Percentiles rank a stretch among this genome's conserved stretches.
Conservation (phyloP, 2,113 vertebrate species). For the Passer montanus region DNA sequence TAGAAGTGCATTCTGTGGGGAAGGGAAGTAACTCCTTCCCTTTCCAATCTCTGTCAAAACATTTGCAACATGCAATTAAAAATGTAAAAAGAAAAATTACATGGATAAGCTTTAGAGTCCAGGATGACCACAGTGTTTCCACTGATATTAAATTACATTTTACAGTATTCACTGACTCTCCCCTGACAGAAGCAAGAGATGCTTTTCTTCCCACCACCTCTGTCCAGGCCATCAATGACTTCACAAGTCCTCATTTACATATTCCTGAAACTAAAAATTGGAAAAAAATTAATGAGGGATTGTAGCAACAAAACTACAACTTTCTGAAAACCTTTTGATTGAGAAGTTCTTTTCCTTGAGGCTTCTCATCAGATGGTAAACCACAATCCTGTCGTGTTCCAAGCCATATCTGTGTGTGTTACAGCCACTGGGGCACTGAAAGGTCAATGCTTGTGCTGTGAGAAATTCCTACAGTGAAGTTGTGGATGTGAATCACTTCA, state of each 20-base stretch:
- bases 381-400: background rate
- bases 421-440: background rate
- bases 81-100: background rate
- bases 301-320: background rate
- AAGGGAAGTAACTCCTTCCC: conserved; percentile 1
- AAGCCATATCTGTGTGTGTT: rapidly evolving
- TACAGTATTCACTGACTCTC: background rate
- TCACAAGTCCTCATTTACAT: background rate
- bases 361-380: background rate
- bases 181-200: background rate
- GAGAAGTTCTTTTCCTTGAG: background rate
- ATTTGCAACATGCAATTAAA: background rate
- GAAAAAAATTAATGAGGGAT: rapidly evolving
- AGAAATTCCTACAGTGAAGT: background rate
- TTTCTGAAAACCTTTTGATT: background rate
- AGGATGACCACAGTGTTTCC: background rate
- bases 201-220: background rate
- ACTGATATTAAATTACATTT: background rate
- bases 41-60: background rate
- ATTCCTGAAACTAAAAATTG: background rate
- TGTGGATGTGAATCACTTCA: background rate
- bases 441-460: rapidly evolving
- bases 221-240: background rate
- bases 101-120: background rate
- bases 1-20: background rate